Base-by-base conservation (phyloP, 2,888 invertebrate species). In the Dichetophora obliterata region DNA sequence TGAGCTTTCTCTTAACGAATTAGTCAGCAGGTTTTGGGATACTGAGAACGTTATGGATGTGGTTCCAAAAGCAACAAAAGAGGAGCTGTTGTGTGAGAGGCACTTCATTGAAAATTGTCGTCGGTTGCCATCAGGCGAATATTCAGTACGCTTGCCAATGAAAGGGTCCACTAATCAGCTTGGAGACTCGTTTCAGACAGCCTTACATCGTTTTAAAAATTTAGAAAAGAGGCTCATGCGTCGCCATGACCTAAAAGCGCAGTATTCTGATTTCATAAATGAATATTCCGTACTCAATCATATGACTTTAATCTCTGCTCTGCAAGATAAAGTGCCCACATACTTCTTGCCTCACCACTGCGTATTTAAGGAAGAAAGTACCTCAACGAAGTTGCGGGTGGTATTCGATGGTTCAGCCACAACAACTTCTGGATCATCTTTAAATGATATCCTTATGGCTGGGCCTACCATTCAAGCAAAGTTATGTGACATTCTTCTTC, bases 141-240 rank as follows among this genome's bases (percentile, higher is more conserved):
- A 77, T 59, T 68, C 75, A 19, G 79, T 80, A 31, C 70, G 75
- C 3, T 27, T 80, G 50, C 79, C 80, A 2, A 50, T 71, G 43
- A 79, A 68, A 52, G n/a, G n/a, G 14, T 34, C 48, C 16, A 2
- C 65, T 6, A 14, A 22, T 37, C 19, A 14, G 1, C 74, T 78
- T 71, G 78, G 78, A 37, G 70, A 71, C 59, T 78, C 73, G 0
- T 72, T 48, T 31, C 4, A 37, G 0, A 0, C 4, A 5, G 75
- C 74, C 5, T 66, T 71, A 27, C 27, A 57, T 9, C 59, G 68
- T 6, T 77, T 78, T 73, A 68, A 57, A 63, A 14, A 31, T 34
- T 43, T 52, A 1, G 69, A 69, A 31, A 50, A 11, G n/a, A 22
- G 52, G n/a, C 31, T 69, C 16, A 14, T 27, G 8, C 22, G 9